Percentiles rank a stretch among this genome's conserved stretches.
These are phyloP conservation scores for Protaetia brevitarsis DNA, from an alignment of 1,140 invertebrate species.

Conservation along the genomic window DNA sequence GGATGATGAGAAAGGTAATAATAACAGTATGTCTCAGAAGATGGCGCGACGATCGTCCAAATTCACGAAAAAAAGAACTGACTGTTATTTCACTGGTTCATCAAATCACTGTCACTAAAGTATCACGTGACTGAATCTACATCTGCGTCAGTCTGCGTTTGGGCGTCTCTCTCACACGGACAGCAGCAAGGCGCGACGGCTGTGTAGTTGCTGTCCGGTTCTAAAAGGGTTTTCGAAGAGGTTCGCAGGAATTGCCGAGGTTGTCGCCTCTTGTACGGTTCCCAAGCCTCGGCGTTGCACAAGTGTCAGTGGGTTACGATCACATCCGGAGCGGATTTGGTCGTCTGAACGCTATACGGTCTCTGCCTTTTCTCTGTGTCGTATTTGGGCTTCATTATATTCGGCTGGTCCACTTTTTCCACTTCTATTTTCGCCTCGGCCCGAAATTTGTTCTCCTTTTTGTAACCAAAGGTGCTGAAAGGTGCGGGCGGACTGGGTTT, in stretches of 20 bases:
- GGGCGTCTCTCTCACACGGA: not conserved
- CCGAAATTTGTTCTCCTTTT: constrained; percentile 53
- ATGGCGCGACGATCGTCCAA: not conserved
- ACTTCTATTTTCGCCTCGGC: constrained; percentile 67
- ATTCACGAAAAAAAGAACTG: not conserved
- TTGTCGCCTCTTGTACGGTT: constrained; percentile 57
- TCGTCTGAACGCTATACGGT: constrained; percentile 72
- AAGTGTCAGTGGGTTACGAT: constrained; percentile 76
- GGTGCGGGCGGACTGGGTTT: constrained; percentile 46
- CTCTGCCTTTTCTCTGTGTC: constrained; percentile 44
- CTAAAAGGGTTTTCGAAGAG: constrained; percentile 30
- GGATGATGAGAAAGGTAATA: no score
- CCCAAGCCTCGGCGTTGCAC: constrained; percentile 54
- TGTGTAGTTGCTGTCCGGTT: not conserved
- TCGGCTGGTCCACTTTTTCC: constrained; percentile 45
- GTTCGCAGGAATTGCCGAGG: constrained; percentile 50
- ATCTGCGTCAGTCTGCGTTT: not conserved
- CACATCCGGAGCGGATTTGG: constrained; percentile 82
- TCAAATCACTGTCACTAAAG: no score
- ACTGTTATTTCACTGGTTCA: not conserved
- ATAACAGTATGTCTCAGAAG: no score
- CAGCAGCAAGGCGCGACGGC: not conserved
- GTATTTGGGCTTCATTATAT: not conserved
- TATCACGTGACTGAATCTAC: not conserved
- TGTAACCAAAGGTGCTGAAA: constrained; percentile 48